These are phyloP conservation scores for Lottia gigantea DNA, from an alignment of 2,888 invertebrate species.

Conservation along the genomic window DNA sequence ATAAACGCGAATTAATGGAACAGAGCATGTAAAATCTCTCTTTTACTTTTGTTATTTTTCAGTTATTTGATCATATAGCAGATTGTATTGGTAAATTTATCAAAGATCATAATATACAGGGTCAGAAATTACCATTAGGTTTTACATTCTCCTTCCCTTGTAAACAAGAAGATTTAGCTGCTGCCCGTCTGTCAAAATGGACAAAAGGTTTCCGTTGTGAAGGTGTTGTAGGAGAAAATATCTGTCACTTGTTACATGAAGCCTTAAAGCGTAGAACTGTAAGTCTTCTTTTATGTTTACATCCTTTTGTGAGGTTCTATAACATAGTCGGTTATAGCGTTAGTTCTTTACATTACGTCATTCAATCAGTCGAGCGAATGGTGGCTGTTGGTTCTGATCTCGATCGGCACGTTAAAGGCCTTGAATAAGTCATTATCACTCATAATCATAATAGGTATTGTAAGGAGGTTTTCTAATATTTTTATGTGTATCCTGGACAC, in stretches of 20 bases:
- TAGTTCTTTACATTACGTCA: no score
- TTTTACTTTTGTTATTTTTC: constrained; percentile 42
- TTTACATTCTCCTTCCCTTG: constrained; percentile 97
- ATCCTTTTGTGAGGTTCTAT: not conserved
- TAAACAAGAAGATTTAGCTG: constrained; percentile 85
- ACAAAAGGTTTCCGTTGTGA: constrained; percentile 95
- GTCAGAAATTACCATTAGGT: constrained; percentile 81
- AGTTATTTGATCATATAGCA: constrained; percentile 95
- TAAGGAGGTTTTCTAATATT: no score
- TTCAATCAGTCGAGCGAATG: no score
- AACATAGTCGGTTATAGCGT: no score
- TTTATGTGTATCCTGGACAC: no score
- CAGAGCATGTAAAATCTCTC: no score
- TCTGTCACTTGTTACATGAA: constrained; percentile 86
- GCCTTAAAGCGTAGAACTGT: constrained; percentile 78
- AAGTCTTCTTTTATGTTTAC: constrained; percentile 20
- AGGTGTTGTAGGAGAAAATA: constrained; percentile 90
- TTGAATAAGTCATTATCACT: no score
- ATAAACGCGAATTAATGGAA: no score
- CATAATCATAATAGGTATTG: no score
- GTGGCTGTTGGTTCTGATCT: no score
- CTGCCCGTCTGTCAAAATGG: constrained; percentile 88
- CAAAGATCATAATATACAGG: constrained; percentile 77
- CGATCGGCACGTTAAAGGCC: no score
- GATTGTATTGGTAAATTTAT: constrained; percentile 91